Percentiles rank a stretch among this genome's conserved stretches.
Conservation (phyloP, 2,797 vertebrate species). For the Xenentodon cancila region DNA sequence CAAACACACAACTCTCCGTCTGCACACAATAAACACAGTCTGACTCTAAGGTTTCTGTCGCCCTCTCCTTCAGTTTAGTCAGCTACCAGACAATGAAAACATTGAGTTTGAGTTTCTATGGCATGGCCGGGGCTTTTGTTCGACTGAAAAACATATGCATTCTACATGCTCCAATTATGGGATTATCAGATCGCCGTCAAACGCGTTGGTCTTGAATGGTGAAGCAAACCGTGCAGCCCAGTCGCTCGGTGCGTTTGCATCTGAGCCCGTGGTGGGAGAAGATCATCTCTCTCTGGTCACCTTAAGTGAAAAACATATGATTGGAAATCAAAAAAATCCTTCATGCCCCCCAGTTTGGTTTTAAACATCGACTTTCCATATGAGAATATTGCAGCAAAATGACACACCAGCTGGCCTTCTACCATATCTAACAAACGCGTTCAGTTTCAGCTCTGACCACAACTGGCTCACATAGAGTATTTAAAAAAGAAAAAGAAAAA, state of each 20-base stretch:
- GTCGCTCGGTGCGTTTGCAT: conserved; percentile 88
- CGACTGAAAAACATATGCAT: conserved; percentile 75
- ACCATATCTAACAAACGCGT: conserved; percentile 17
- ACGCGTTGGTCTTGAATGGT: conserved; percentile 78
- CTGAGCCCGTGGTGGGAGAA: conserved; percentile 91
- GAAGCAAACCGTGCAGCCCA: conserved; percentile 81
- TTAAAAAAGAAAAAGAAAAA: neutral
- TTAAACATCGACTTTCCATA: conserved; percentile 50
- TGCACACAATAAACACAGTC: conserved; percentile 77
- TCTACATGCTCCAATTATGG: conserved; percentile 79
- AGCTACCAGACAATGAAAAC: conserved; percentile 84
- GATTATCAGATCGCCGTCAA: conserved; percentile 90
- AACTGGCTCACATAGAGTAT: conserved; percentile 5
- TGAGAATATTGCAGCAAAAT: conserved; percentile 34
- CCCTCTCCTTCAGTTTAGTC: conserved; percentile 77
- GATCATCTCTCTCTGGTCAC: conserved; percentile 63
- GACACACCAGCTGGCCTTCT: conserved; percentile 20
- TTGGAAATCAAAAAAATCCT: conserved; percentile 42
- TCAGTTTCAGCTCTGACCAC: conserved; percentile 19
- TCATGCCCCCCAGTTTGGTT: conserved; percentile 53
- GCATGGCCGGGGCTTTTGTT: conserved; percentile 79
- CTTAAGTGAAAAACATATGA: conserved; percentile 47
- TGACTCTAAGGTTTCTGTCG: conserved; percentile 73
- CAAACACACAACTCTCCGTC: conserved; percentile 46
- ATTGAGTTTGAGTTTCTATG: conserved; percentile 77